Conservation (phyloP, 2,888 invertebrate genomes). For the Asteroscopus sphinx region DNA sequence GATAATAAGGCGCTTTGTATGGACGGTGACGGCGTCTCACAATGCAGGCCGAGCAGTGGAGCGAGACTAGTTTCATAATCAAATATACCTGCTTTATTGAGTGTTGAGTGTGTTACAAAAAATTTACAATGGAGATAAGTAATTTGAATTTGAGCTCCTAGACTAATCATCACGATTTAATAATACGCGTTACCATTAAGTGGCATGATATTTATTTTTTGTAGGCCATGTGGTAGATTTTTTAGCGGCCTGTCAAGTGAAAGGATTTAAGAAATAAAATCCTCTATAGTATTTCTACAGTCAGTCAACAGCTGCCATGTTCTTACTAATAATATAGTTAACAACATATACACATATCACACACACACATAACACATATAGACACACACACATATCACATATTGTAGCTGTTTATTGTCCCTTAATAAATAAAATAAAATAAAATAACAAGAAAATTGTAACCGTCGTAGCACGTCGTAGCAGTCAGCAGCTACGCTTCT, state of each 20-base stretch:
- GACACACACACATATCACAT: no score
- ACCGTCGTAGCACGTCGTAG: conserved; percentile 35
- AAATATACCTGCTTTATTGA: conserved; percentile 13
- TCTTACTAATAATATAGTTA: no score
- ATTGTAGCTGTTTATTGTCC: no score
- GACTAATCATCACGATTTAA: conserved; percentile 20
- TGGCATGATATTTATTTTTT: conserved; percentile 1
- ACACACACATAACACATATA: neutral
- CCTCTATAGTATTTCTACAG: no score
- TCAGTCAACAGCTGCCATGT: no score
- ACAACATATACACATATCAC: no score
- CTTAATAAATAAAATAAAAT: no score
- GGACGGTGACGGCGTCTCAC: conserved; percentile 39
- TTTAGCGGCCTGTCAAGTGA: no score
- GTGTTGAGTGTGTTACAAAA: conserved; percentile 10
- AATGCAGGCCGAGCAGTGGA: conserved; percentile 27
- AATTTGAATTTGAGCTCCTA: conserved; percentile 24
- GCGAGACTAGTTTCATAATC: conserved; percentile 17
- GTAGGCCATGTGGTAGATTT: neutral
- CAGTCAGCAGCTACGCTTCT: conserved; percentile 14
- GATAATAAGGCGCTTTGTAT: conserved; percentile 83
- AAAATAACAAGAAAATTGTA: neutral
- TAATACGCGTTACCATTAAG: neutral
- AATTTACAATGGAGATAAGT: conserved; percentile 28
- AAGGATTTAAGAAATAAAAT: no score